A percentile compares a stretch with the other conserved stretches of the same genome.
Evolutionary conservation across 2,113 vertebrate species (phyloP).

Genomic region (Cottus gobio): DNA sequence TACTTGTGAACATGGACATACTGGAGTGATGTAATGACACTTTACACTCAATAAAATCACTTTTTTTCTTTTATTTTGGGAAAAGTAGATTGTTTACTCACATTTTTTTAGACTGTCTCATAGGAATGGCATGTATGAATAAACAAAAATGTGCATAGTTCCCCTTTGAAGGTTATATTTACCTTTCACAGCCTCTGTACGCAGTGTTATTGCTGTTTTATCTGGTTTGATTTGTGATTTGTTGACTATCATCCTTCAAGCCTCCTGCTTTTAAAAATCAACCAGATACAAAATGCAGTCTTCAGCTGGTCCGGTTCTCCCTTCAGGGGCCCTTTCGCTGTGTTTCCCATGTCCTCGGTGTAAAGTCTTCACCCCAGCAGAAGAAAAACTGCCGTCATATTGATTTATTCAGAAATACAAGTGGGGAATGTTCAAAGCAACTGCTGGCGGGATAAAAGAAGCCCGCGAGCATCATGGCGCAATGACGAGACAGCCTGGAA

Average conservation of each 20-base stretch:
- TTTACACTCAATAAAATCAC: too few relatives aligned
- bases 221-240: background rate
- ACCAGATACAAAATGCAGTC: background rate
- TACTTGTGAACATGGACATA: too few relatives aligned
- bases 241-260: background rate
- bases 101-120: too few relatives aligned
- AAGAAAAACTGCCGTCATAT: constrained; percentile 7
- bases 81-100: too few relatives aligned
- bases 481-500: constrained; percentile 6
- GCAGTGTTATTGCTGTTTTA: background rate
- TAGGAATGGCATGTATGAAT: too few relatives aligned
- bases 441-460: constrained; percentile 1
- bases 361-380: background rate
- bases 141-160: too few relatives aligned
- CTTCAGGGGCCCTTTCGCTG: background rate
- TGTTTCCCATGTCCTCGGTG: background rate
- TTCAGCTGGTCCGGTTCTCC: background rate
- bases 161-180: background rate
- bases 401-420: constrained; percentile 39
- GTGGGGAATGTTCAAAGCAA: constrained; percentile 37
- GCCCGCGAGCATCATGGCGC: constrained; percentile 4
- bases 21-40: too few relatives aligned
- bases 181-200: background rate
- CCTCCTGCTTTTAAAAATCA: background rate
- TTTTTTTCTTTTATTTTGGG: too few relatives aligned